A percentile compares a stretch with the other conserved stretches of the same genome.
phyloP scores from a whole-genome alignment of 2,113 vertebrate species.

The Elephantulus edwardii region DNA sequence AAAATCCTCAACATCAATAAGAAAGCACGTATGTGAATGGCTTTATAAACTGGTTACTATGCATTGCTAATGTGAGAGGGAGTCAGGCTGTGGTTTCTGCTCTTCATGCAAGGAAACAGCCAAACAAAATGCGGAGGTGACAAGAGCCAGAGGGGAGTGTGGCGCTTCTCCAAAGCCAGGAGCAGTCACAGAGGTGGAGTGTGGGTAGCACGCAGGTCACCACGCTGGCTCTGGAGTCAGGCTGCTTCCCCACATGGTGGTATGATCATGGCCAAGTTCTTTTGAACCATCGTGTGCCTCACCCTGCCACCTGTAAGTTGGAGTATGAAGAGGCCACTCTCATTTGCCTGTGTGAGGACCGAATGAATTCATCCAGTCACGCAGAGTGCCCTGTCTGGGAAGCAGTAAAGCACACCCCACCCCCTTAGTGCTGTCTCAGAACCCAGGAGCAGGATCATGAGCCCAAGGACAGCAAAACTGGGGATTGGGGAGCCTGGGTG shows the following conservation, averaged over 20 bases:
- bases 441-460: background rate
- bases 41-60: background rate
- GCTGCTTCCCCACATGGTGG: background rate
- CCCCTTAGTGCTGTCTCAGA: background rate
- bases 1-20: background rate
- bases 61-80: background rate
- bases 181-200: background rate
- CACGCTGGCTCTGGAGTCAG: background rate
- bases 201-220: too few species aligned
- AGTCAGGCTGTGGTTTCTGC: background rate
- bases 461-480: background rate
- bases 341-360: background rate
- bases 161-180: background rate
- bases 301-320: background rate
- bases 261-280: background rate
- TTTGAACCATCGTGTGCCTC: background rate
- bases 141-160: background rate
- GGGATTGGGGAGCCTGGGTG: too few species aligned
- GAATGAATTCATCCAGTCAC: background rate
- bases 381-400: too few species aligned
- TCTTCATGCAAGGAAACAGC: background rate
- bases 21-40: background rate
- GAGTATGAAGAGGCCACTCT: background rate
- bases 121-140: background rate
- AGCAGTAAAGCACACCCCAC: background rate